Conservation (phyloP, 2,888 invertebrate genomes). For the Epistrophe eligans region DNA sequence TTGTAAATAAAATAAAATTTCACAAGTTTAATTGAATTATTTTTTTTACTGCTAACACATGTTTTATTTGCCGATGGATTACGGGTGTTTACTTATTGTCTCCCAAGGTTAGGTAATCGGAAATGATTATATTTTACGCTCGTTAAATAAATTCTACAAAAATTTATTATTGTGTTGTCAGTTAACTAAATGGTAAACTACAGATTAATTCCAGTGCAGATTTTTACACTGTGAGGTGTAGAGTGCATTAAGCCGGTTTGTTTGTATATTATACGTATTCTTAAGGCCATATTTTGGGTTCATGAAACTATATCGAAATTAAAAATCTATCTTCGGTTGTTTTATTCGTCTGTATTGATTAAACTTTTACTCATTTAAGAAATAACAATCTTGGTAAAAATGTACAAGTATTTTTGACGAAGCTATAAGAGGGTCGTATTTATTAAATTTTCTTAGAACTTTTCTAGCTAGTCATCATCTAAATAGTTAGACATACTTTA, state of each 20-base stretch:
- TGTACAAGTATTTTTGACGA: no score
- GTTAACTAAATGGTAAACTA: background rate
- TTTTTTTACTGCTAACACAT: constrained; percentile 15
- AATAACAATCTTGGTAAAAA: no score
- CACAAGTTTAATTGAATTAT: background rate
- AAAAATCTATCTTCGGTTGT: background rate
- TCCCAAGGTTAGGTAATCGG: constrained; percentile 52
- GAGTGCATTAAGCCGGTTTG: background rate
- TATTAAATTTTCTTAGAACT: no score
- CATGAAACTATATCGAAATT: background rate
- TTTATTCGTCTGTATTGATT: background rate
- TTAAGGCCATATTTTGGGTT: background rate
- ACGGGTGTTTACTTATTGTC: background rate
- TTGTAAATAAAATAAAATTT: constrained; percentile 16
- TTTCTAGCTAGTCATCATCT: no score
- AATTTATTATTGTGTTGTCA: constrained; percentile 1
- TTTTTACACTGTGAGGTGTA: constrained; percentile 4
- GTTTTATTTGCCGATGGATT: constrained; percentile 27
- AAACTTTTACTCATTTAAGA: background rate
- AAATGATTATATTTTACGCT: constrained; percentile 46
- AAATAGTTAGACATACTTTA: no score
- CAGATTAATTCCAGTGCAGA: constrained; percentile 31
- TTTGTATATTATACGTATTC: no score
- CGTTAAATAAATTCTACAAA: constrained; percentile 46
- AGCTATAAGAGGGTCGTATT: no score